Evolutionary conservation across 2,113 vertebrate species (phyloP), one percentile per base, ranked within the genome.

Genomic region (Prionailurus viverrinus): DNA sequence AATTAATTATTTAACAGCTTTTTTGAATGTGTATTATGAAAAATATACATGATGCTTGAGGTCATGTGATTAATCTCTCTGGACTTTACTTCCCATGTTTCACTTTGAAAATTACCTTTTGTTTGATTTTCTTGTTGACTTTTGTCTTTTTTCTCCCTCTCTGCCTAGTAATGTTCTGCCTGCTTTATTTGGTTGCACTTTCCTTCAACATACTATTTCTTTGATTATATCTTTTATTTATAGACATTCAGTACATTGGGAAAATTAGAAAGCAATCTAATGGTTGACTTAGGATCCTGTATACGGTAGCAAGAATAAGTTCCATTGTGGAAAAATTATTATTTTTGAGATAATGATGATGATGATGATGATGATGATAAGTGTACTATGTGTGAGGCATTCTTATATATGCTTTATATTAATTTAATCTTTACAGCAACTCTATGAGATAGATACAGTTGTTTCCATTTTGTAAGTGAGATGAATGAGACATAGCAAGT

Each of bases 71-170:
- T 93, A 36, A 39, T 93, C 68, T 33, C 27, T 78, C 31, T 29
- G 25, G 58, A 29, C 14, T 91, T 48, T 78, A 53, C 16, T 58
- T 81, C 5, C n/a, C 29, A 81, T 12, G 12, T 83, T 93, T 78
- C 48, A 61, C 63, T 96, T 78, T 89, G 61, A 93, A 84, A 93
- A 69, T 61, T 61, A 19, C 31, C 33, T 89, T 58, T 31, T 63
- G 51, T 39, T 89, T 78, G 61, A 58, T 84, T 78, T 96, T 63
- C 39, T 83, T 69, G 14, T 84, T 96, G 19, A 68, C 18, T 58
- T 93, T 53, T 84, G 27, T 65, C 80, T 51, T 29, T 71, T 90
- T 89, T 71, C 51, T 80, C 15, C 41, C 61, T 29, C n/a, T 78
- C 11, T 89, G 71, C 27, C 13, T 63, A 51, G 18, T 78, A 66